Conservation (phyloP, 1,140 invertebrate species). For the Pararge aegeria region DNA sequence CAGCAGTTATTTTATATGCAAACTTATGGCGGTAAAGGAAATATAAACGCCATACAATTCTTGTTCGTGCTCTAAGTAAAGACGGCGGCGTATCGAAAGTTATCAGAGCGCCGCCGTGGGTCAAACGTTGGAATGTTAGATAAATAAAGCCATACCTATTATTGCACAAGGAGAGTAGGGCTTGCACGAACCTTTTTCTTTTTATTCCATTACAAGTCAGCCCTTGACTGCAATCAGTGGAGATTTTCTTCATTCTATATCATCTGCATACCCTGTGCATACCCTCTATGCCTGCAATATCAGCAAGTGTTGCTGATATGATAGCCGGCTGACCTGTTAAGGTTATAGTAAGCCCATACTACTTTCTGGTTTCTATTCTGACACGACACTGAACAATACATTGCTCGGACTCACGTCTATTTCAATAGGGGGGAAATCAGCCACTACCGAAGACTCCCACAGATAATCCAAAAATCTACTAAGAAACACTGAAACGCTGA, state of each 20-base stretch:
- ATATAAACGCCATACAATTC: slow-evolving; percentile 11
- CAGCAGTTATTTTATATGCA: background rate
- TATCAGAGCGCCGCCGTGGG: slow-evolving; percentile 43
- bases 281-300: too few species aligned
- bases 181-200: background rate
- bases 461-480: too few species aligned
- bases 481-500: too few species aligned
- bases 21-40: background rate
- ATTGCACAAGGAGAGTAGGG: slow-evolving; percentile 28
- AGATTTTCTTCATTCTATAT: too few species aligned
- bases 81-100: slow-evolving; percentile 40
- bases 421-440: too few species aligned
- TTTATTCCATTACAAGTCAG: background rate
- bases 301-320: too few species aligned
- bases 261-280: too few species aligned
- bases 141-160: slow-evolving; percentile 55
- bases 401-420: too few species aligned
- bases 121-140: slow-evolving; percentile 48
- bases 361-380: too few species aligned
- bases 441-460: too few species aligned
- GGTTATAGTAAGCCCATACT: background rate
- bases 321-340: too few species aligned
- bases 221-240: background rate
- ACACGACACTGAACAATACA: too few species aligned
- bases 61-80: slow-evolving; percentile 15